Percentiles rank a stretch among this genome's conserved stretches.
These are phyloP conservation scores for Cygnus olor DNA, from an alignment of 2,797 vertebrate genomes.

Conservation along the genomic window DNA sequence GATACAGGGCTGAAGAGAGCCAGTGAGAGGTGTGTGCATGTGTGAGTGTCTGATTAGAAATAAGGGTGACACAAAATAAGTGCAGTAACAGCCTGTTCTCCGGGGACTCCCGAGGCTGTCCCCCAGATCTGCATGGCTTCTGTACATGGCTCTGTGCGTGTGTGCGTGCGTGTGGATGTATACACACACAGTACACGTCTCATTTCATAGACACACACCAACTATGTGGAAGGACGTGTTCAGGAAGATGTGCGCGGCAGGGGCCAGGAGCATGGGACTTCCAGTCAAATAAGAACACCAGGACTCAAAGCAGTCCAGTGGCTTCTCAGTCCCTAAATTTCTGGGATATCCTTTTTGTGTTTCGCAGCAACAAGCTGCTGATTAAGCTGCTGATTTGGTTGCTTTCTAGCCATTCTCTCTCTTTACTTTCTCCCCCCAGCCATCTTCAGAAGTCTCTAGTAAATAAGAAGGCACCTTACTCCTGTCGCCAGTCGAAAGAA, in stretches of 20 bases:
- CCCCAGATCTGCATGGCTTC: neutral
- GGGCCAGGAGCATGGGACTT: neutral
- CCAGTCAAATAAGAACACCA: neutral
- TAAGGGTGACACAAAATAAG: neutral
- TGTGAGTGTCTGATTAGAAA: neutral
- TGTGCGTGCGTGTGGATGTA: rapidly evolving
- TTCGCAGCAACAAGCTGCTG: neutral
- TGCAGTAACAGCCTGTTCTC: neutral
- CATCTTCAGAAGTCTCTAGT: neutral
- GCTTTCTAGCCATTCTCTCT: neutral
- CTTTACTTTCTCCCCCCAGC: neutral
- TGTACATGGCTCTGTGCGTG: neutral
- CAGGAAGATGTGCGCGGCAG: neutral
- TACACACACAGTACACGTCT: neutral
- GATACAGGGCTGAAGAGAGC: conserved; percentile 37
- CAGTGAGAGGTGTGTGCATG: neutral
- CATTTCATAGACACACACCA: neutral
- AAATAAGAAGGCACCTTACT: neutral
- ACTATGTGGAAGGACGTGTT: rapidly evolving
- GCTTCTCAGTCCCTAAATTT: neutral
- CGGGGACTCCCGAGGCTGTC: neutral
- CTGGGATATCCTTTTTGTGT: neutral
- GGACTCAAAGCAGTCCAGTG: neutral
- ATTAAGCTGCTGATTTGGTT: neutral
- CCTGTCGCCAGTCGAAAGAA: neutral